Base-by-base conservation (phyloP, 2,113 vertebrate species). In the Sus scrofa region DNA sequence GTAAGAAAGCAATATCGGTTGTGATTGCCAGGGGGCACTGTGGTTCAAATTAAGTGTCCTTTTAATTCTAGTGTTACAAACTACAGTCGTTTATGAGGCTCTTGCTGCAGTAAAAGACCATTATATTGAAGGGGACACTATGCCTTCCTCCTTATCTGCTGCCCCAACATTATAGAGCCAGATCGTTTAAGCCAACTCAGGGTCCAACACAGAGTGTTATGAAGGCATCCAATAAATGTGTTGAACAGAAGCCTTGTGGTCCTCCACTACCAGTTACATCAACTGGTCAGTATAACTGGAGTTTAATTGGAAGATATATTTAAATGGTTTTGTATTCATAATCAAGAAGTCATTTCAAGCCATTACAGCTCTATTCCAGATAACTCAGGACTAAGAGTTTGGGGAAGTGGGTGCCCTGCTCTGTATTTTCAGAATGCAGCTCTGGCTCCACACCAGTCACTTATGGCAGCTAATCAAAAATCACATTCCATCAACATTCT, bases 351-450 rank as follows among this genome's bases (percentile, higher is more conserved):
- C n/a, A 34, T 73, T 85, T 20, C 13, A 85, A 78, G n/a, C 30
- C 50, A 65, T 37, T 91, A 15, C 26, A 81, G 56, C 34, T 77
- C 44, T 78, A 79, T 20, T 70, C 63, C 26, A 37, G 30, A n/a
- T 39, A 79, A 92, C 15, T 56, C 2, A 32, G 26, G 34, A 62
- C 37, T 13, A 44, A 70, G 68, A 77, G 52, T 50, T 75, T 82
- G 10, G 63, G 34, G 27, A 78, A 73, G 15, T 73, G 82, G 79
- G 50, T 89, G 50, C 62, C 22, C 84, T 52, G 11, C 11, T 50
- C 12, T 82, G 32, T 26, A 20, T 84, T 94, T 94, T 88, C 37
- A 70, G 60, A 96, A 92, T 15, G 60, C 24, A 73, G 3, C n/a
- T 90, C 71, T 71, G 52, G 26, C 12, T 92, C 65, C 71, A 24